These are phyloP conservation scores for Catonia carolina DNA, from an alignment of 2,888 invertebrate species.

Conservation along the genomic window DNA sequence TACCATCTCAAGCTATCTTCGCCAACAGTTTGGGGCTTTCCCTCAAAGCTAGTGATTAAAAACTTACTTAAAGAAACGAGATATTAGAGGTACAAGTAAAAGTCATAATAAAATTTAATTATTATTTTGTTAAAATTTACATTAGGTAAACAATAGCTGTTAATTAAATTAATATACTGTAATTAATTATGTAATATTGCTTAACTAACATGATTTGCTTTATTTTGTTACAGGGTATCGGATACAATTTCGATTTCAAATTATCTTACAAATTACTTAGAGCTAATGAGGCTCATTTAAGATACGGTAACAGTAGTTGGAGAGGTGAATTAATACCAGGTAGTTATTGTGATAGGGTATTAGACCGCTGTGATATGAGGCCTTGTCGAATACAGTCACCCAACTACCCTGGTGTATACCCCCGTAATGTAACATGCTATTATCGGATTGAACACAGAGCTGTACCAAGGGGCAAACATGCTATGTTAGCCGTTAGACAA, in stretches of 20 bases:
- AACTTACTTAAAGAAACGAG: too few relatives aligned
- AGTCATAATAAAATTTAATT: too few relatives aligned
- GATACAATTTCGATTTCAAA: slow-evolving; percentile 77
- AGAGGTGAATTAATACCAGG: slow-evolving; percentile 67
- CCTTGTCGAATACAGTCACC: slow-evolving; percentile 75
- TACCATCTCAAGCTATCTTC: too few relatives aligned
- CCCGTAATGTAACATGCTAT: slow-evolving; percentile 76
- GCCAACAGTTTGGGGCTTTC: too few relatives aligned
- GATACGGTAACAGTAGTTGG: slow-evolving; percentile 73
- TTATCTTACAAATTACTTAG: slow-evolving; percentile 76
- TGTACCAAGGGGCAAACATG: slow-evolving; percentile 63
- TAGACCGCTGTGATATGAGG: slow-evolving; percentile 66
- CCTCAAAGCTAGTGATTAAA: too few relatives aligned
- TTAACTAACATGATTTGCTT: too few relatives aligned
- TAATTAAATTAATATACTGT: too few relatives aligned
- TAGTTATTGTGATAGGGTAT: slow-evolving; percentile 72
- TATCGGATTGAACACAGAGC: slow-evolving; percentile 53
- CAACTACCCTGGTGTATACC: slow-evolving; percentile 86
- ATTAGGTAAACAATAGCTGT: too few relatives aligned
- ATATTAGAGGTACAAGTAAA: too few relatives aligned
- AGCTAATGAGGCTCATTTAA: slow-evolving; percentile 64
- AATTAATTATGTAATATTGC: too few relatives aligned
- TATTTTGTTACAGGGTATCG: slow-evolving; percentile 61
- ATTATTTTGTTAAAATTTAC: too few relatives aligned
- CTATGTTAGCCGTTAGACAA: slow-evolving; percentile 67